A percentile compares a stretch with the other conserved stretches of the same genome.
Evolutionary conservation across 2,888 invertebrate species (phyloP).

Genomic region (Pristionchus maxplancki): DNA sequence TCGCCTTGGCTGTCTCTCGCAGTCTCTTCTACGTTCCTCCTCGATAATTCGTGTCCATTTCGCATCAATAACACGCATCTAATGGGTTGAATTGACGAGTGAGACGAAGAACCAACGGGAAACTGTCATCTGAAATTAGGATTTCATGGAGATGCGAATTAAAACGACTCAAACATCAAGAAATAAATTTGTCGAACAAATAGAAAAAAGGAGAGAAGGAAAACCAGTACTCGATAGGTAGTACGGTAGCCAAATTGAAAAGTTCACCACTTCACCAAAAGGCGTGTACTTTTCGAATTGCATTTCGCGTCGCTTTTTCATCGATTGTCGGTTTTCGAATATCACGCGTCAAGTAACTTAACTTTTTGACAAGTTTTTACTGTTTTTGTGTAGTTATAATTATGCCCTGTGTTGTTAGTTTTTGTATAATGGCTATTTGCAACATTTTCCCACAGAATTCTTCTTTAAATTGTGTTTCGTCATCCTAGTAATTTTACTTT

Average conservation of each 20-base stretch:
- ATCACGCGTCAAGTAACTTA: no score
- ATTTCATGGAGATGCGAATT: neutral
- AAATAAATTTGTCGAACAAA: slow-evolving; percentile 8
- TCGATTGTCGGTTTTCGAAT: neutral
- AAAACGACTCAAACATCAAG: neutral
- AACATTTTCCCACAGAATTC: neutral
- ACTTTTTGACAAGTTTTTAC: no score
- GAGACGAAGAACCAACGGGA: neutral
- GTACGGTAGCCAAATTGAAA: neutral
- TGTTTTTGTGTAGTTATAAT: neutral
- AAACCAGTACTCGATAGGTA: neutral
- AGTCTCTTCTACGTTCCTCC: slow-evolving; percentile 35
- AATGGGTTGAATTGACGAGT: neutral
- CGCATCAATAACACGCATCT: slow-evolving; percentile 4
- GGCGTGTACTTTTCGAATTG: neutral
- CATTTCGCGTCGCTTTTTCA: neutral
- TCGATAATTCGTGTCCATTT: slow-evolving; percentile 21
- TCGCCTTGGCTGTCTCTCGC: neutral
- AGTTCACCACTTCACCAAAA: neutral
- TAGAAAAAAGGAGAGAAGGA: slow-evolving; percentile 38
- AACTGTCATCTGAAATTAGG: slow-evolving; percentile 15
- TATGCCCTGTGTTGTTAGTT: neutral
- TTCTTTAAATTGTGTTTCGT: neutral
- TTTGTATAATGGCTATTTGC: neutral
- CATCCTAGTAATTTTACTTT: neutral